Percentiles rank a stretch among this genome's conserved stretches.
These are phyloP conservation scores for Brachystomella parvula DNA, from an alignment of 1,140 invertebrate genomes.

Conservation along the genomic window DNA sequence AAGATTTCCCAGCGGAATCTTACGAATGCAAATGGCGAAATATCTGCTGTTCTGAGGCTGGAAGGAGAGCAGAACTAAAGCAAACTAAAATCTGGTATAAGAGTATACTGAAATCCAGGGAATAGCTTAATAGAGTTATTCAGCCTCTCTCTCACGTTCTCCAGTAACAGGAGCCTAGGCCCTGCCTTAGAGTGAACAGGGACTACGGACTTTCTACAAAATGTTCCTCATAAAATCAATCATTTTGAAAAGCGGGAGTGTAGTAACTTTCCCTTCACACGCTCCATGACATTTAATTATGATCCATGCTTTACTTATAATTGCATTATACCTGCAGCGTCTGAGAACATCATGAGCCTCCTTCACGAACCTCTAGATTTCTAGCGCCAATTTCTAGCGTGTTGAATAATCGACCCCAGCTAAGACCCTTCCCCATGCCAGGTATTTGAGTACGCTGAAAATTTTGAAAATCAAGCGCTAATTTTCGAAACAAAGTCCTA, in stretches of 20 bases:
- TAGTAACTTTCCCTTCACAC: neutral
- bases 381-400: too few relatives aligned
- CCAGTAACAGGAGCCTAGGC: neutral
- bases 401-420: too few relatives aligned
- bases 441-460: too few relatives aligned
- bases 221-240: neutral
- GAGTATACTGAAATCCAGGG: neutral
- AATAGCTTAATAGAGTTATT: neutral
- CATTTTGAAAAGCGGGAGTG: neutral
- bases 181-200: neutral
- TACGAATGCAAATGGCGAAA: neutral
- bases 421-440: too few relatives aligned
- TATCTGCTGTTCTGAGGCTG: neutral
- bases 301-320: neutral
- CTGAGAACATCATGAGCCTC: too few relatives aligned
- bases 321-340: too few relatives aligned
- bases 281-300: neutral
- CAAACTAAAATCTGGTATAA: too few relatives aligned
- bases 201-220: neutral
- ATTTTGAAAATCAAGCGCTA: too few relatives aligned
- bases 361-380: too few relatives aligned
- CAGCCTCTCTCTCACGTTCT: neutral
- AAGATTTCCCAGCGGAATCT: neutral
- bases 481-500: too few relatives aligned
- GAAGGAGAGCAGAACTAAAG: neutral